A percentile compares a stretch with the other conserved stretches of the same genome.
These are phyloP conservation scores for Lepidonotus clava DNA, from an alignment of 2,888 invertebrate species.

Conservation along the genomic window DNA sequence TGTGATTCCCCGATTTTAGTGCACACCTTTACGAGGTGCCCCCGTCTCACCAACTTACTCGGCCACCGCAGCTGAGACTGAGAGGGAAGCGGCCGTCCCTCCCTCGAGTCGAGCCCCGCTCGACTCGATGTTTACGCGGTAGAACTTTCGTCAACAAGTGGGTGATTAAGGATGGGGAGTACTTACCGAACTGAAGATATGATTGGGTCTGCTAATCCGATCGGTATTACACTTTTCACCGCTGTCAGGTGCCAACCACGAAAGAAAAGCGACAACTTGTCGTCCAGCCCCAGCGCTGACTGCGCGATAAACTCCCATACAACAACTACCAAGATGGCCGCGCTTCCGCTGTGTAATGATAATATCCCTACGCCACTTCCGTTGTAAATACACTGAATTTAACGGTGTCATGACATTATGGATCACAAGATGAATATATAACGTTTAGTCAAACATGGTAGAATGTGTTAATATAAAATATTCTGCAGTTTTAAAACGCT, in stretches of 20 bases:
- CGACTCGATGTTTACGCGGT: constrained; percentile 23
- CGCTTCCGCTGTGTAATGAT: constrained; percentile 39
- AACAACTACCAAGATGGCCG: constrained; percentile 51
- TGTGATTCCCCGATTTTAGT: too few species aligned
- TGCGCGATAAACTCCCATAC: constrained; percentile 41
- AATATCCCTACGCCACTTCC: constrained; percentile 22
- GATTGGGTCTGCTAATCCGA: constrained; percentile 27
- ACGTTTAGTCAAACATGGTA: too few species aligned
- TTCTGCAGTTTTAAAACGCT: too few species aligned
- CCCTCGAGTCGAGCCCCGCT: not conserved
- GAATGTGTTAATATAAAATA: too few species aligned
- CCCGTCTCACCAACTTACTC: not conserved
- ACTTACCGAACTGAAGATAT: constrained; percentile 5
- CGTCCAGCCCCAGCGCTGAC: constrained; percentile 2
- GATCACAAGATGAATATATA: too few species aligned
- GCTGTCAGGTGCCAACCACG: constrained; percentile 43
- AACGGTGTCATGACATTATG: not conserved
- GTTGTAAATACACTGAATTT: constrained; percentile 8
- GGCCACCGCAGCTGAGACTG: not conserved
- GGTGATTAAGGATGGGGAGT: not conserved
- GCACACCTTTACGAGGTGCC: not conserved
- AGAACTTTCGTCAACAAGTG: constrained; percentile 22
- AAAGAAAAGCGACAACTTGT: constrained; percentile 16
- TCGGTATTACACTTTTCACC: not conserved
- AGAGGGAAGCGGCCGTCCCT: not conserved